Evolutionary conservation across 2,888 invertebrate species (phyloP).

Genomic region (Yponomeuta cagnagella): DNA sequence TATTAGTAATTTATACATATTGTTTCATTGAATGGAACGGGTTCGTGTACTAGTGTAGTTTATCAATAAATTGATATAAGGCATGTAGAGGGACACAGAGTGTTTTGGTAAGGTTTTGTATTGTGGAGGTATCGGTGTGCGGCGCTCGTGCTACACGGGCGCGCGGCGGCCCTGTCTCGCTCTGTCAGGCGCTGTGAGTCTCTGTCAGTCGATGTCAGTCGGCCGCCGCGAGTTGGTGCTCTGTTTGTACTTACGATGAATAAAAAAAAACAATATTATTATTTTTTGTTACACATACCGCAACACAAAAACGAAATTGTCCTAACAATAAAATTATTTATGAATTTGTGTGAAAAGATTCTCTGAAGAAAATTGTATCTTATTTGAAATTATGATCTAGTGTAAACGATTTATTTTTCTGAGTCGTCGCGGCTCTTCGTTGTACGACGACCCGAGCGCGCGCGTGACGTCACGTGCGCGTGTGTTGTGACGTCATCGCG

Average conservation of each 20-base stretch:
- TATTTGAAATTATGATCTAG: constrained; percentile 3
- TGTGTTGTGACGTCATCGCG: neutral
- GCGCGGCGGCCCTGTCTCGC: neutral
- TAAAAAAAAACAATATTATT: constrained; percentile 9
- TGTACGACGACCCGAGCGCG: constrained; percentile 12
- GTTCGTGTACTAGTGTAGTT: constrained; percentile 29
- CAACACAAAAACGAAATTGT: constrained; percentile 10
- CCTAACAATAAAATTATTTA: constrained; percentile 10
- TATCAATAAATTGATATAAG: constrained; percentile 17
- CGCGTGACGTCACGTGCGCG: constrained; percentile 12
- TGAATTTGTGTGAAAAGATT: constrained; percentile 4
- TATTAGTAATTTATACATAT: constrained; percentile 57
- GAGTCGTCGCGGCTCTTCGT: constrained; percentile 4
- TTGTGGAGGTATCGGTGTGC: constrained; percentile 5
- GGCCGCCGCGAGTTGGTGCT: constrained; percentile 56
- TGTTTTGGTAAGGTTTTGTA: constrained; percentile 11
- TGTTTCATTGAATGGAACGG: constrained; percentile 3
- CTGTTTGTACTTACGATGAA: constrained; percentile 69
- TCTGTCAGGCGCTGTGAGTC: neutral
- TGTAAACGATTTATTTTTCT: constrained; percentile 5
- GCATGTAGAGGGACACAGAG: constrained; percentile 1
- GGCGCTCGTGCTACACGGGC: neutral
- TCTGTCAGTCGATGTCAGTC: neutral
- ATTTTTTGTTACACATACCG: constrained; percentile 2
- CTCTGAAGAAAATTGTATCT: constrained; percentile 1